Conservation (phyloP, 2,113 vertebrate genomes). For the Percopsis transmontana region DNA sequence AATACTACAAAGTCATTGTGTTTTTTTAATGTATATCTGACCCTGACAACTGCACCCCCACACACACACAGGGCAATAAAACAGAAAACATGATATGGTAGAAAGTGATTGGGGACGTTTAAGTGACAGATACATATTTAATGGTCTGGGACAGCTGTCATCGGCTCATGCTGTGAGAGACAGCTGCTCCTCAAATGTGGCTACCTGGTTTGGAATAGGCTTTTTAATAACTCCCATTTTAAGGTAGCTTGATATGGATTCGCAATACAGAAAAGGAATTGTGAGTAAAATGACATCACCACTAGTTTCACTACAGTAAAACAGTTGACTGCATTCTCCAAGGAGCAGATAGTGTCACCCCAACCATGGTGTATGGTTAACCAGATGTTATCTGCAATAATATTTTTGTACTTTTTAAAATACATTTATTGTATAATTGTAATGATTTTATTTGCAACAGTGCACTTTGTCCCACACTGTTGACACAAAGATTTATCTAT, state of each 20-base stretch:
- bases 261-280: constrained; percentile 28
- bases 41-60: background rate
- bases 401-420: too few relatives aligned
- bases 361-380: too few relatives aligned
- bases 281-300: background rate
- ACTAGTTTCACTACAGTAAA: too few relatives aligned
- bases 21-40: too few relatives aligned
- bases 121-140: constrained; percentile 57
- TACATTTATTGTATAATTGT: too few relatives aligned
- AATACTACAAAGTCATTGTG: too few relatives aligned
- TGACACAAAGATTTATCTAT: too few relatives aligned
- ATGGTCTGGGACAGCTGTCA: constrained; percentile 60
- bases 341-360: too few relatives aligned
- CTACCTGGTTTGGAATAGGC: constrained; percentile 47
- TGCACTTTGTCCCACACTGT: too few relatives aligned
- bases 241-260: constrained; percentile 35
- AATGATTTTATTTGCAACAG: too few relatives aligned
- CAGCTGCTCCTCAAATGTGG: constrained; percentile 57
- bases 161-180: constrained; percentile 59
- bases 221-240: constrained; percentile 37
- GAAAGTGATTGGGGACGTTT: background rate
- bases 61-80: background rate
- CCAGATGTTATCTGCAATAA: too few relatives aligned
- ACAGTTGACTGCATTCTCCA: too few relatives aligned
- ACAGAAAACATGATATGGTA: background rate